Conservation (phyloP, 1,140 invertebrate species). For the Sinella curviseta region DNA sequence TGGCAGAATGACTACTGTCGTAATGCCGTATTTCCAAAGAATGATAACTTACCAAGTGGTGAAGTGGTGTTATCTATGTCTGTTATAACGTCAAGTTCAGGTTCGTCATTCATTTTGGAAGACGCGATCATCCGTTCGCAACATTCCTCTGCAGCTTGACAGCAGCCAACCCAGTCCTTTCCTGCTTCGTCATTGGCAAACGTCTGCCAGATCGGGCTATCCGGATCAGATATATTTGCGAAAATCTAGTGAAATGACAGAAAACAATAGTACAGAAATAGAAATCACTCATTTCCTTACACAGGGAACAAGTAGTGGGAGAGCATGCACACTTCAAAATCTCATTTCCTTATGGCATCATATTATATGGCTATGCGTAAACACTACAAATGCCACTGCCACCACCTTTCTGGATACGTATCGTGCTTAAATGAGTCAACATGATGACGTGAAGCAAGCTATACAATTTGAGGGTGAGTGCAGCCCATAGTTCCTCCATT, state of each 20-base stretch:
- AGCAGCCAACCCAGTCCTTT: conserved; percentile 51
- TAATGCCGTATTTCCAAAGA: no score
- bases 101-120: not conserved
- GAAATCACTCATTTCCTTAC: no score
- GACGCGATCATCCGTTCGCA: conserved; percentile 39
- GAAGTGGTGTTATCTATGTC: not conserved
- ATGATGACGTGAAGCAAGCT: no score
- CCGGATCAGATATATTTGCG: conserved; percentile 34
- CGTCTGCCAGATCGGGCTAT: conserved; percentile 33
- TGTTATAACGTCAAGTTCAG: not conserved
- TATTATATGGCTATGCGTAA: no score
- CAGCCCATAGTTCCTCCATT: no score
- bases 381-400: no score
- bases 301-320: not conserved
- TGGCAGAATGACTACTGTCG: no score
- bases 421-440: no score
- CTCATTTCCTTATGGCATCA: no score
- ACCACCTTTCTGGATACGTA: no score
- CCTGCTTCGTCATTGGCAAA: conserved; percentile 44
- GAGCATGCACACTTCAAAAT: not conserved
- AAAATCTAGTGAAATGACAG: conserved; percentile 46
- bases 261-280: conserved; percentile 30
- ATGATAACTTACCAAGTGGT: conserved; percentile 13
- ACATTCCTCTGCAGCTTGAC: conserved; percentile 50
- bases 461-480: no score